These are phyloP conservation scores for Cerastis leucographa DNA, from an alignment of 2,888 invertebrate genomes.

Conservation along the genomic window DNA sequence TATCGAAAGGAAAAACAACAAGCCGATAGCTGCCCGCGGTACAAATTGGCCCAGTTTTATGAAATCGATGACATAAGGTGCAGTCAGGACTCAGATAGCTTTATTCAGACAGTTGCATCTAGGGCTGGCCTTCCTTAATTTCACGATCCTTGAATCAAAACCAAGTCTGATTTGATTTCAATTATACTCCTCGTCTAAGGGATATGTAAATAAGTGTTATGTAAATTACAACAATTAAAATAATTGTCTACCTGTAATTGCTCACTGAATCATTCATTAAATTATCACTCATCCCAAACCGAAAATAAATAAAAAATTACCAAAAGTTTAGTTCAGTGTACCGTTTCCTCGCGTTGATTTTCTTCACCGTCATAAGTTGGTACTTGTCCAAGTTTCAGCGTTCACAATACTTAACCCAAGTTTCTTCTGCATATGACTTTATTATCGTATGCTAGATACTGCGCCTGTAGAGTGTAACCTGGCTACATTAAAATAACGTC, in stretches of 20 bases:
- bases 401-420: background rate
- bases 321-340: background rate
- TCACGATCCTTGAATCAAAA: background rate
- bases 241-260: background rate
- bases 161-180: background rate
- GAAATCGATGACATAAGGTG: constrained; percentile 78
- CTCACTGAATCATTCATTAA: background rate
- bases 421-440: background rate
- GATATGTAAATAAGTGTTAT: background rate
- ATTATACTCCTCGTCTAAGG: background rate
- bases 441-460: background rate
- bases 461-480: background rate
- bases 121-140: constrained; percentile 48
- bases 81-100: constrained; percentile 71
- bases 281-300: background rate
- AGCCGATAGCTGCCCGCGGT: constrained; percentile 58
- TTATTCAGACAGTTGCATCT: constrained; percentile 43
- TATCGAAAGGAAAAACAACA: constrained; percentile 64
- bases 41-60: constrained; percentile 72
- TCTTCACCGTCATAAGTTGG: background rate
- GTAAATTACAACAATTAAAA: background rate
- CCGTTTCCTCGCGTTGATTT: background rate
- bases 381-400: background rate
- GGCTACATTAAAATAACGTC: background rate
- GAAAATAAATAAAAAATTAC: background rate